Percentiles rank a stretch among this genome's conserved stretches.
Evolutionary conservation across 2,113 vertebrate genomes (phyloP).

Genomic region (Physeter macrocephalus): DNA sequence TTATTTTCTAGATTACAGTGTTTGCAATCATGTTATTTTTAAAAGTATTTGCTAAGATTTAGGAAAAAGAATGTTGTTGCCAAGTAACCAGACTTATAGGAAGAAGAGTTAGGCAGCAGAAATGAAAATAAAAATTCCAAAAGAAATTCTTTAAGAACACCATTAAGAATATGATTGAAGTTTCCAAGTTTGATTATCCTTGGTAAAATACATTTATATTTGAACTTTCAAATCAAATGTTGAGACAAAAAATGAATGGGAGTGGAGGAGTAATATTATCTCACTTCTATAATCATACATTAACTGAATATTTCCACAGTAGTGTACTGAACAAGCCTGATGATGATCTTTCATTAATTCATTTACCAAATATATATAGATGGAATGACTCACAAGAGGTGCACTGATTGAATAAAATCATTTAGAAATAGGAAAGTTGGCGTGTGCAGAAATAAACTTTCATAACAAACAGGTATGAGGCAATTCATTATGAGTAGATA

Average conservation of each 20-base stretch:
- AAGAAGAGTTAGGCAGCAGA: conserved; percentile 26
- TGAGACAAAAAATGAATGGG: background rate
- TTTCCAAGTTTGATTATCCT: background rate
- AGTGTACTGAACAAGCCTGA: background rate
- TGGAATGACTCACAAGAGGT: background rate
- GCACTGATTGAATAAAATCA: background rate
- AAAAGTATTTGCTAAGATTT: conserved; percentile 51
- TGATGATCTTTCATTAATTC: background rate
- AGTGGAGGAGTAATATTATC: background rate
- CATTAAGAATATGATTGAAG: background rate
- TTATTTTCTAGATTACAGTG: conserved; percentile 32
- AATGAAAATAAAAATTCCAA: conserved; percentile 58
- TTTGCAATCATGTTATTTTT: conserved; percentile 28
- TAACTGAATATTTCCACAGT: background rate
- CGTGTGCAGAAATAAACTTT: background rate
- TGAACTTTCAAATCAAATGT: conserved; percentile 31
- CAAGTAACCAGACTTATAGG: conserved; percentile 53
- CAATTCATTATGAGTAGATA: background rate
- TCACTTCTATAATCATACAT: background rate
- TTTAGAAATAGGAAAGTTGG: conserved; percentile 9
- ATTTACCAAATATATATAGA: background rate
- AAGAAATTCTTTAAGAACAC: background rate
- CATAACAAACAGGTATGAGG: background rate
- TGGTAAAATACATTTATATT: background rate
- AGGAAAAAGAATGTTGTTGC: background rate